Conservation (phyloP, 1,140 invertebrate species). For the Bombyx mori region DNA sequence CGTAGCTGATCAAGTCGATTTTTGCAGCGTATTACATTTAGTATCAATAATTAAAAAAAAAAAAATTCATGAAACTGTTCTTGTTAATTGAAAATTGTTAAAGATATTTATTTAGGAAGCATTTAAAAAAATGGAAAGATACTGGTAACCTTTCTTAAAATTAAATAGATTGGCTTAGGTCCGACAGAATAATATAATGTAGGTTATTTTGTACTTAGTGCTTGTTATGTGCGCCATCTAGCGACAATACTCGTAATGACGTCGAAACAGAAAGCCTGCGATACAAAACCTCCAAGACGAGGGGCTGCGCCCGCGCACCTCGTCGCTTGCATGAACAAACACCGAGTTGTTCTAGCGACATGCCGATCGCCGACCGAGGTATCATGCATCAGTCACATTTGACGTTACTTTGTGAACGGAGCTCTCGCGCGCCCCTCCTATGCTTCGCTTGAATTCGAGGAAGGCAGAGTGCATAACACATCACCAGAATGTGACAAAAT, state of each 20-base stretch:
- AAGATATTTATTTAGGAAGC: no score
- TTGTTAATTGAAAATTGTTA: no score
- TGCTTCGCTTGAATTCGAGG: slow-evolving; percentile 36
- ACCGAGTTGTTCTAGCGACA: slow-evolving; percentile 26
- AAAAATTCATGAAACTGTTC: no score
- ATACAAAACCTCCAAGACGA: slow-evolving; percentile 20
- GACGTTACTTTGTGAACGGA: slow-evolving; percentile 39
- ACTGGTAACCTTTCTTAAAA: no score
- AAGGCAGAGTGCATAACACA: slow-evolving; percentile 42
- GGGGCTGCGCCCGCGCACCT: slow-evolving; percentile 23
- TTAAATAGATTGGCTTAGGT: no score
- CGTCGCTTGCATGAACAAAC: slow-evolving; percentile 30
- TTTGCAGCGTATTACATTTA: no score
- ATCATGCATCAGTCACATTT: slow-evolving; percentile 46
- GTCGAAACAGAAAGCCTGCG: slow-evolving; percentile 11
- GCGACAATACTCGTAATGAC: not conserved
- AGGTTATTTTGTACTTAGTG: no score
- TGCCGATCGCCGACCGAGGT: slow-evolving; percentile 32
- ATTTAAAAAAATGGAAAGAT: no score
- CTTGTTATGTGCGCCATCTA: not conserved
- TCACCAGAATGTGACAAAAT: slow-evolving; percentile 64
- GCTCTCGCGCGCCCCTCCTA: slow-evolving; percentile 35
- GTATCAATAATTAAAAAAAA: no score
- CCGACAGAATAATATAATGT: no score
- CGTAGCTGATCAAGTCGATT: no score